Conservation (phyloP, 2,113 vertebrate genomes). For the Gavialis gangeticus region DNA sequence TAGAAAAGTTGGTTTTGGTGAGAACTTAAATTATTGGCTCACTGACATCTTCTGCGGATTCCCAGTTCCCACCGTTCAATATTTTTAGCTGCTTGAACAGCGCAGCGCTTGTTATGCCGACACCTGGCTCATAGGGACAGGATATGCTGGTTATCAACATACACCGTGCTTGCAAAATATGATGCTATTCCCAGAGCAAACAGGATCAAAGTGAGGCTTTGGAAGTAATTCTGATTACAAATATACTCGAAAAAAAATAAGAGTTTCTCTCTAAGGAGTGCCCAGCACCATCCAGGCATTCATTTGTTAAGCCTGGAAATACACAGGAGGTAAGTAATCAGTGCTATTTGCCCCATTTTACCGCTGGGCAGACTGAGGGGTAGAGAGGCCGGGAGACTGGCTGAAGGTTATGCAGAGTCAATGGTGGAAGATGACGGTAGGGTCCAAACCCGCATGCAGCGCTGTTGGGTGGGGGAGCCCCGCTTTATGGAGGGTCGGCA, state of each 20-base stretch:
- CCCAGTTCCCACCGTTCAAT: neutral
- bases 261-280: neutral
- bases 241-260: neutral
- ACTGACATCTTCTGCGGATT: neutral
- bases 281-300: neutral
- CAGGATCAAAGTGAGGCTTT: neutral
- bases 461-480: neutral
- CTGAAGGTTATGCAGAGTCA: neutral
- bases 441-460: conserved; percentile 57
- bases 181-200: neutral
- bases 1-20: neutral
- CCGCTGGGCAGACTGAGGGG: neutral
- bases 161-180: neutral
- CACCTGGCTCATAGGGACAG: neutral
- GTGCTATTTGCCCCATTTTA: neutral
- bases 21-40: neutral
- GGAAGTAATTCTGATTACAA: no score
- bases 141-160: neutral
- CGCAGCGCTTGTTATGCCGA: neutral
- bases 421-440: neutral
- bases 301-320: conserved; percentile 4
- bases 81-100: neutral
- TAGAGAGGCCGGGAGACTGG: accelerated
- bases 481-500: no score
- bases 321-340: neutral